Evolutionary conservation across 2,888 invertebrate genomes (phyloP).

Genomic region (Diarsia brunnea): DNA sequence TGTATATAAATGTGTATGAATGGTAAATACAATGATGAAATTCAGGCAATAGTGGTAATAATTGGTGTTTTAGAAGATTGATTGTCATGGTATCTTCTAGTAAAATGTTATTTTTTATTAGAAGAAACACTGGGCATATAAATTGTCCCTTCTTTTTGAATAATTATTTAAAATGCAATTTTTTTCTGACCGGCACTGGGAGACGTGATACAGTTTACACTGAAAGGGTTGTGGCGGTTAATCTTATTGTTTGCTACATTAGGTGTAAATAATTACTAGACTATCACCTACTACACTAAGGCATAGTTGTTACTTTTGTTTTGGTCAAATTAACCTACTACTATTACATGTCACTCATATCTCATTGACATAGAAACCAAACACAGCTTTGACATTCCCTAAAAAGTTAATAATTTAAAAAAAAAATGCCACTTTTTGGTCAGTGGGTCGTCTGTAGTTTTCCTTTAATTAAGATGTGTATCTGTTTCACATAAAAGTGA

Average conservation of each 20-base stretch:
- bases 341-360: neutral
- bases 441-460: no score
- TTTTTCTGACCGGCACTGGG: neutral
- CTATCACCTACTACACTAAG: neutral
- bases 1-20: no score
- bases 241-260: neutral
- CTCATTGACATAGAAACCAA: neutral
- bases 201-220: neutral
- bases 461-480: neutral
- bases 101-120: no score
- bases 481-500: slow-evolving; percentile 3
- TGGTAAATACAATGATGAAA: no score
- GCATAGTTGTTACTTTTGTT: neutral
- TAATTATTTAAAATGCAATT: no score
- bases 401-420: neutral
- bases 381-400: neutral
- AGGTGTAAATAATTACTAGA: neutral
- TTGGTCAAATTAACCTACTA: neutral
- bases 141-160: no score
- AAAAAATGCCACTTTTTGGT: no score
- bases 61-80: no score
- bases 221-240: no score
- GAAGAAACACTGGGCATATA: no score
- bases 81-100: no score
- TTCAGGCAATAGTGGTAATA: no score